These are phyloP conservation scores for Gila orcuttii DNA, from an alignment of 2,113 vertebrate genomes.

Conservation along the genomic window DNA sequence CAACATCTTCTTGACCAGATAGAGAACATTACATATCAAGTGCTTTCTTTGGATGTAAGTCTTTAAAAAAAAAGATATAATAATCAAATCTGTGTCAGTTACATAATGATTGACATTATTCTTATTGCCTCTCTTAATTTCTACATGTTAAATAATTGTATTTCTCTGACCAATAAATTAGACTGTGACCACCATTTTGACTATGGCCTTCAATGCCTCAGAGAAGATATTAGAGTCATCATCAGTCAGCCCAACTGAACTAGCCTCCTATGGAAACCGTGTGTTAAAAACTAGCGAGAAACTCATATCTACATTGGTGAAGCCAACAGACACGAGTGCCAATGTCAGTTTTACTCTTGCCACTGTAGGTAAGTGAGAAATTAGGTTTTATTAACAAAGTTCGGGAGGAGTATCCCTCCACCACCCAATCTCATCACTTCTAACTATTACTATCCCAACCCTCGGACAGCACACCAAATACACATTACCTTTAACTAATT, in stretches of 20 bases:
- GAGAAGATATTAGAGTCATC: neutral
- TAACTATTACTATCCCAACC: too few species aligned
- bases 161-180: neutral
- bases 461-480: too few species aligned
- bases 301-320: neutral
- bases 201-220: neutral
- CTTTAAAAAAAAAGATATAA: neutral
- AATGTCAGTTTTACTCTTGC: neutral
- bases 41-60: neutral
- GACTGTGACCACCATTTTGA: neutral
- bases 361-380: slow-evolving; percentile 1
- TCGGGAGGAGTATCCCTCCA: too few species aligned
- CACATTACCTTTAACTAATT: too few species aligned
- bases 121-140: neutral
- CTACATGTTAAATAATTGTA: neutral
- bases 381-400: too few species aligned
- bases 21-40: neutral
- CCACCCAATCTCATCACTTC: too few species aligned
- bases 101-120: too few species aligned
- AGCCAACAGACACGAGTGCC: neutral
- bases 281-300: too few species aligned
- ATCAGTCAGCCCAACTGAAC: neutral
- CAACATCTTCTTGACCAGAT: neutral
- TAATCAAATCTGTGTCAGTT: neutral
- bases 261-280: neutral